Percentiles rank a stretch among this genome's conserved stretches.
phyloP scores from a whole-genome alignment of 2,888 invertebrate species.

The Drosophila tripunctata region DNA sequence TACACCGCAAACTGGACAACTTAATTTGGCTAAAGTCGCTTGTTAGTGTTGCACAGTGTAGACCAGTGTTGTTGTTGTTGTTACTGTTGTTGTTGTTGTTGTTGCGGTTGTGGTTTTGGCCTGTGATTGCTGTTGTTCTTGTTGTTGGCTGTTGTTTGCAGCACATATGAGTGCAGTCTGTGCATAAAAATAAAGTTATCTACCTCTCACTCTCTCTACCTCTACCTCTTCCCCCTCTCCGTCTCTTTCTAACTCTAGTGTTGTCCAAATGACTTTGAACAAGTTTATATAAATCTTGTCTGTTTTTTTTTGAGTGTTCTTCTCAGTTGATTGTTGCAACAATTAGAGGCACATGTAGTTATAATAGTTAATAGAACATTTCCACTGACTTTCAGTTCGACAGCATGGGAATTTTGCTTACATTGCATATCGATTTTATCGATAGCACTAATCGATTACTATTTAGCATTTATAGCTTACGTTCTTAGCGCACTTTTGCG shows the following conservation, averaged over 20 bases:
- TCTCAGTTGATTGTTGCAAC: slow-evolving; percentile 40
- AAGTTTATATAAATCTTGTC: slow-evolving; percentile 36
- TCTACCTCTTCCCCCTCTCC: not conserved
- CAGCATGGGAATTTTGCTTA: slow-evolving; percentile 25
- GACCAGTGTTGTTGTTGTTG: slow-evolving; percentile 19
- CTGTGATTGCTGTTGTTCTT: slow-evolving; percentile 41
- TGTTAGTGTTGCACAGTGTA: slow-evolving; percentile 64
- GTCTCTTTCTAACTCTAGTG: slow-evolving; percentile 19
- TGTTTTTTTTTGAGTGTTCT: slow-evolving; percentile 16
- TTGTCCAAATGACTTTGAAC: slow-evolving; percentile 57
- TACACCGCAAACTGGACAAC: slow-evolving; percentile 79
- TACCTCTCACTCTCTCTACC: slow-evolving; percentile 22
- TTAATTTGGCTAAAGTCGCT: slow-evolving; percentile 79
- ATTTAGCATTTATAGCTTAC: not conserved
- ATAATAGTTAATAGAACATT: slow-evolving; percentile 33
- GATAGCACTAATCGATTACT: not conserved
- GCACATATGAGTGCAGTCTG: slow-evolving; percentile 48
- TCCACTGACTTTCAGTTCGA: slow-evolving; percentile 9
- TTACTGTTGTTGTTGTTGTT: slow-evolving; percentile 23
- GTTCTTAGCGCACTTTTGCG: too few relatives aligned
- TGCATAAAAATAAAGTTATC: slow-evolving; percentile 53
- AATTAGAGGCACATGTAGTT: slow-evolving; percentile 64
- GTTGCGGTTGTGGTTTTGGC: slow-evolving; percentile 43
- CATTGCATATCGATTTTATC: not conserved
- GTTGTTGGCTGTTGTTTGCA: slow-evolving; percentile 17